These are phyloP conservation scores for Drosophila tani DNA, from an alignment of 1,140 invertebrate species.

Conservation along the genomic window DNA sequence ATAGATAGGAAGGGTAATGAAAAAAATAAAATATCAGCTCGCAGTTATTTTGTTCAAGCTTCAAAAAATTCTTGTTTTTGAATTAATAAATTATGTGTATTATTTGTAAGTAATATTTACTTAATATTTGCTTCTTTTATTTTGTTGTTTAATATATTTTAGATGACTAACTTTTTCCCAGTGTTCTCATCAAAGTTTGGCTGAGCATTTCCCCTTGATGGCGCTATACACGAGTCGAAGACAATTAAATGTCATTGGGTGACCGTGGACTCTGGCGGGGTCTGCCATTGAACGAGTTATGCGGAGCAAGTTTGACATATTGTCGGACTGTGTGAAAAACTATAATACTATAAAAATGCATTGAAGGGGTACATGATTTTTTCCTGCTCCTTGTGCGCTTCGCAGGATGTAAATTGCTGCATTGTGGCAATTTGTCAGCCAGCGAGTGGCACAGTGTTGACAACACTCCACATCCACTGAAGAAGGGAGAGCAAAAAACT, in stretches of 20 bases:
- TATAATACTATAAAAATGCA: constrained; percentile 62
- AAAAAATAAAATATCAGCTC: not conserved
- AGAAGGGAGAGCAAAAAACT: not conserved
- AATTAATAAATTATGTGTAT: no score
- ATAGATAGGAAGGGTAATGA: no score
- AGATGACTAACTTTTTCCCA: not conserved
- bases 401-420: constrained; percentile 69
- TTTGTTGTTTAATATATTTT: not conserved
- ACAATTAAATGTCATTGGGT: constrained; percentile 76
- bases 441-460: constrained; percentile 14
- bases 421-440: constrained; percentile 62
- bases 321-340: constrained; percentile 26
- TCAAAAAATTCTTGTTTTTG: no score
- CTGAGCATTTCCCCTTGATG: constrained; percentile 37
- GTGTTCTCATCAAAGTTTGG: constrained; percentile 57
- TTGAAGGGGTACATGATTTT: constrained; percentile 8
- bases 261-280: not conserved
- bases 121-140: not conserved
- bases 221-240: constrained; percentile 27
- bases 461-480: constrained; percentile 1
- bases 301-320: constrained; percentile 55
- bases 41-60: no score
- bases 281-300: constrained; percentile 38
- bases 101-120: no score
- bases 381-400: constrained; percentile 25